A percentile compares a stretch with the other conserved stretches of the same genome.
Evolutionary conservation across 2,113 vertebrate genomes (phyloP).

Genomic region (Catharus bicknelli): DNA sequence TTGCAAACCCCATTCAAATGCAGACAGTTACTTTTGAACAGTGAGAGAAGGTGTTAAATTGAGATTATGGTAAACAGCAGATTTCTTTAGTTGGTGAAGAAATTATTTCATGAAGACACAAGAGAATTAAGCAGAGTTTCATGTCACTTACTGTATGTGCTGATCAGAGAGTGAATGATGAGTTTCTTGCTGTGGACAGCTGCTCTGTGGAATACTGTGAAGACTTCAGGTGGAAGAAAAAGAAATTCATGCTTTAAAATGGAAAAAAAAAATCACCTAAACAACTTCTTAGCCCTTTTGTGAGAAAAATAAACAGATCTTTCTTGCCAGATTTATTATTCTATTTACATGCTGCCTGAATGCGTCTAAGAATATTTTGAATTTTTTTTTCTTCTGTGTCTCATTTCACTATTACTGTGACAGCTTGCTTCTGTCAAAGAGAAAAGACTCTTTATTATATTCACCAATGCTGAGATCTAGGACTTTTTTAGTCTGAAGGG

Average conservation of each 20-base stretch:
- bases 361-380: constrained; percentile 14
- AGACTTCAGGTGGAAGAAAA: constrained; percentile 49
- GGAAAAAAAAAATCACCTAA: not conserved
- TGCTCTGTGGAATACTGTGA: constrained; percentile 19
- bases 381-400: constrained; percentile 1
- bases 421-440: constrained; percentile 33
- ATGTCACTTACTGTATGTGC: constrained; percentile 54
- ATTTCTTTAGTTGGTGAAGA: constrained; percentile 63
- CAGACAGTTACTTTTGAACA: constrained; percentile 63
- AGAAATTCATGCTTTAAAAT: constrained; percentile 34
- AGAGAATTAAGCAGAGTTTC: constrained; percentile 62
- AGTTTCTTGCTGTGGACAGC: constrained; percentile 43
- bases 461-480: not conserved
- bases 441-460: not conserved
- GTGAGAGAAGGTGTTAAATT: constrained; percentile 62
- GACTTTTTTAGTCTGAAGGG: not conserved
- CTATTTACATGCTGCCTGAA: constrained; percentile 45
- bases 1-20: constrained; percentile 30
- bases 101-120: constrained; percentile 65
- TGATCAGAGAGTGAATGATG: constrained; percentile 66
- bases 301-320: constrained; percentile 25
- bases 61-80: constrained; percentile 72
- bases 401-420: constrained; percentile 32
- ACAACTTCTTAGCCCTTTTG: not conserved
- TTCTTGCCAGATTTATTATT: constrained; percentile 49